A percentile compares a stretch with the other conserved stretches of the same genome.
Evolutionary conservation across 2,113 vertebrate genomes (phyloP).

Genomic region (Pedetes capensis): DNA sequence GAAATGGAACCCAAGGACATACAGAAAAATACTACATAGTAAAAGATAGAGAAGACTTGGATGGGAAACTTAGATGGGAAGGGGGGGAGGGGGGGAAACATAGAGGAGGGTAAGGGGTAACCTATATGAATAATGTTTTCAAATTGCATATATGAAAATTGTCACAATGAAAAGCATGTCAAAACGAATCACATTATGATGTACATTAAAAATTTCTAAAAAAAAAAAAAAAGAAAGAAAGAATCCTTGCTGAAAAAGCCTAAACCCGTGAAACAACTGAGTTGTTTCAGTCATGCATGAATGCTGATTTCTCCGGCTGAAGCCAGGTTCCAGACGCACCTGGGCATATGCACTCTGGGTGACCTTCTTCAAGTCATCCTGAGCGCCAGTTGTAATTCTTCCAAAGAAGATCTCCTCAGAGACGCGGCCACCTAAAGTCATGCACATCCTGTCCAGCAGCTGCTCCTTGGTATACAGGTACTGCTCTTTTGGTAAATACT

Average conservation of each 20-base stretch:
- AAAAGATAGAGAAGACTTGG: too few species aligned
- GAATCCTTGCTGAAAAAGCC: neutral
- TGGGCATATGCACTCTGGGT: conserved; percentile 98
- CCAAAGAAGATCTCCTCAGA: conserved; percentile 97
- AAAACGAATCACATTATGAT: too few species aligned
- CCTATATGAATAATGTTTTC: too few species aligned
- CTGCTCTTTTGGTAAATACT: conserved; percentile 97
- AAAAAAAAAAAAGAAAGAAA: too few species aligned
- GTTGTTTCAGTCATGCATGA: neutral
- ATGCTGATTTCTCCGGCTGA: neutral
- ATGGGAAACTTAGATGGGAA: too few species aligned
- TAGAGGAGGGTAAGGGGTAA: too few species aligned
- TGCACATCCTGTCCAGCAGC: conserved; percentile 98
- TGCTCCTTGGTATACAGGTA: conserved; percentile 97
- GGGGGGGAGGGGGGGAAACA: too few species aligned
- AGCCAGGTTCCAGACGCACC: conserved; percentile 79
- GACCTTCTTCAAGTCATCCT: conserved; percentile 96
- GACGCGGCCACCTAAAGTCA: conserved; percentile 95
- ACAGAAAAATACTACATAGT: too few species aligned
- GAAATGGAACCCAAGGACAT: too few species aligned
- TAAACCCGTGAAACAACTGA: neutral
- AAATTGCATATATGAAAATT: too few species aligned
- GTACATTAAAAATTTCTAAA: too few species aligned
- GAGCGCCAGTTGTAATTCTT: conserved; percentile 95
- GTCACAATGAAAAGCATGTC: too few species aligned